Evolutionary conservation across 2,797 vertebrate genomes (phyloP).

Genomic region (Tauraco hartlaubi): DNA sequence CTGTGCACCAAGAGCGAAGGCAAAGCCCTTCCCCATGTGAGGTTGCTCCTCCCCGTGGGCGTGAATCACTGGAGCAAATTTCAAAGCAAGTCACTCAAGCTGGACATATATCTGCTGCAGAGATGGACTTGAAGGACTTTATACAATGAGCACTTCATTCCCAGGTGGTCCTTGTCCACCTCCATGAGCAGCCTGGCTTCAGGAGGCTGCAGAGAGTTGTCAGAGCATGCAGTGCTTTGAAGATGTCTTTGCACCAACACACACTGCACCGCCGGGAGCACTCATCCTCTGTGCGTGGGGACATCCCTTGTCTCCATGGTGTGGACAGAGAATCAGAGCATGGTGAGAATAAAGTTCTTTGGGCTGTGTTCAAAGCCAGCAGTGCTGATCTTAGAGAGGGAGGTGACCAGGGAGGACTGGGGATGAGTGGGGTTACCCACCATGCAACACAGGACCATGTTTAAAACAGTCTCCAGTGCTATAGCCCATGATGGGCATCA

Average conservation of each 20-base stretch:
- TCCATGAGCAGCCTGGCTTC: background rate
- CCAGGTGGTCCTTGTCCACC: accelerated
- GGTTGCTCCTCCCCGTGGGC: background rate
- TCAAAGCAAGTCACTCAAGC: background rate
- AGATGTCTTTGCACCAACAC: background rate
- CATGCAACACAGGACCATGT: accelerated
- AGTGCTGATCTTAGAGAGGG: accelerated
- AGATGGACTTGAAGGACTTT: background rate
- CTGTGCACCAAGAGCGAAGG: accelerated
- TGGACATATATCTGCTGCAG: background rate
- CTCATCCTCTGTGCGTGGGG: background rate
- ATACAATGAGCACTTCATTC: background rate
- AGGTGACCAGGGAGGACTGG: background rate
- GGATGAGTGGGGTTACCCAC: background rate
- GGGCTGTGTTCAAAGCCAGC: accelerated
- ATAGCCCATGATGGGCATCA: no score
- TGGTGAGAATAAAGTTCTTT: background rate
- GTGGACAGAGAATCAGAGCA: background rate
- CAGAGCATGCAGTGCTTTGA: background rate
- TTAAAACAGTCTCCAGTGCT: background rate
- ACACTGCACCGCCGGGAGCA: accelerated
- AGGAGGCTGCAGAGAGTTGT: background rate
- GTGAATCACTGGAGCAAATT: background rate
- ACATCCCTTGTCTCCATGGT: background rate
- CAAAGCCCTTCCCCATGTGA: background rate